These are phyloP conservation scores for Phyllotreta cruciferae DNA, from an alignment of 2,888 invertebrate genomes.

Conservation along the genomic window DNA sequence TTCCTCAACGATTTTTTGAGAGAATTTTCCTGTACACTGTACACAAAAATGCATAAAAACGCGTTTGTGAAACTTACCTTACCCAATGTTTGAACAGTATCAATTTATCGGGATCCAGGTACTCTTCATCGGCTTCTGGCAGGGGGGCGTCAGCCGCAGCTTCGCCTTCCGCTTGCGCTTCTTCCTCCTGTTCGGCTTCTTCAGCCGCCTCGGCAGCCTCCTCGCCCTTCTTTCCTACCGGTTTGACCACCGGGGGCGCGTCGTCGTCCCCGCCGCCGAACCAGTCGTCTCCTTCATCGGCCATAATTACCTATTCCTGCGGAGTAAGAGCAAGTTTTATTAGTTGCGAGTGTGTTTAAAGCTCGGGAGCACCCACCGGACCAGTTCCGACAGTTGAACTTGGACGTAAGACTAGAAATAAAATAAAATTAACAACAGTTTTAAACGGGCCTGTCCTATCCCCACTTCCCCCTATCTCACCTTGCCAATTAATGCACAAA, in stretches of 20 bases:
- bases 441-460: conserved; percentile 52
- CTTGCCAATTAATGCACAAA: conserved; percentile 51
- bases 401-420: conserved; percentile 30
- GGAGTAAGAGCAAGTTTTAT: conserved; percentile 4
- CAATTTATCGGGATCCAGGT: conserved; percentile 70
- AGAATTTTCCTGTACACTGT: too few species aligned
- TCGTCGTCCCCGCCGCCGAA: conserved; percentile 42
- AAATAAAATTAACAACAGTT: conserved; percentile 50
- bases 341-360: neutral
- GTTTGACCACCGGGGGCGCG: conserved; percentile 31
- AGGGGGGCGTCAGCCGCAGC: conserved; percentile 51
- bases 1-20: too few species aligned
- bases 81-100: conserved; percentile 84
- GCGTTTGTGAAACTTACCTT: conserved; percentile 61
- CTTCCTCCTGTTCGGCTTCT: conserved; percentile 36
- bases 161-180: conserved; percentile 47
- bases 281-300: conserved; percentile 44
- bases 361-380: conserved; percentile 22
- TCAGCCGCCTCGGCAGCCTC: conserved; percentile 42
- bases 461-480: conserved; percentile 49
- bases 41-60: neutral
- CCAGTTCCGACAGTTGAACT: conserved; percentile 29
- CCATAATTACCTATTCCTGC: conserved; percentile 29
- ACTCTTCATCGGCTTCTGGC: conserved; percentile 56
- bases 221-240: conserved; percentile 32